Evolutionary conservation across 2,797 vertebrate species (phyloP), one percentile per base, ranked within the genome.

Genomic region (Lacerta viridis): DNA sequence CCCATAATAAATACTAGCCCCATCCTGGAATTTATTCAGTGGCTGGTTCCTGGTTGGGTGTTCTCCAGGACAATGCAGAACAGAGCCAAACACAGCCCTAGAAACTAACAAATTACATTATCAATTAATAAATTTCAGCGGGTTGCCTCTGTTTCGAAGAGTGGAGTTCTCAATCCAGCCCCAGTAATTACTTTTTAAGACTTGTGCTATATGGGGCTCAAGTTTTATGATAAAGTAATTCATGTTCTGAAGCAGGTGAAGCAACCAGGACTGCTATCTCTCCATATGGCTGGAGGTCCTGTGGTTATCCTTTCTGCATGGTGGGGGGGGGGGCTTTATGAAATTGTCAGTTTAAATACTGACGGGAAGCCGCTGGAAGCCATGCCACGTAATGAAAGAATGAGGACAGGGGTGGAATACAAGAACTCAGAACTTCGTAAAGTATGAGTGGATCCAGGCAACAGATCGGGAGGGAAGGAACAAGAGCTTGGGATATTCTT

Each of bases 211-310:
- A 46, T 18, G 11, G 41, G 17, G 17, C 55, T 61, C 41, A 39
- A 89, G 9, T 85, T 89, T 89, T 50, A 79, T 83, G 59, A 78
- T n/a, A 64, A 20, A 33, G 7, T 85, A 71, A 90, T 88, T 81
- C 85, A 91, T 0, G 1, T 66, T 66, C 55, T 75, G 55, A 81
- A 74, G 9, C 8, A 66, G 18, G 41, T 72, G 50, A 43, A 59
- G 36, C 36, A 80, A 46, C 36, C 46, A 46, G 5, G 86, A 29
- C 79, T 69, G 23, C 41, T 79, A 33, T 83, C 80, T 90, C 88
- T n/a, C 81, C 80, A 72, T 85, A 83, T 43, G 89, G 87, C 83
- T 33, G 29, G 33, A 88, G 88, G 36, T 0, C n/a, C 79, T 76
- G 29, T 4, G 43, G 82, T 86, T 90, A 85, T 75, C 25, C 25